Evolutionary conservation across 2,888 invertebrate species (phyloP), one percentile per base, ranked within the genome.

Genomic region (Hyalella azteca): DNA sequence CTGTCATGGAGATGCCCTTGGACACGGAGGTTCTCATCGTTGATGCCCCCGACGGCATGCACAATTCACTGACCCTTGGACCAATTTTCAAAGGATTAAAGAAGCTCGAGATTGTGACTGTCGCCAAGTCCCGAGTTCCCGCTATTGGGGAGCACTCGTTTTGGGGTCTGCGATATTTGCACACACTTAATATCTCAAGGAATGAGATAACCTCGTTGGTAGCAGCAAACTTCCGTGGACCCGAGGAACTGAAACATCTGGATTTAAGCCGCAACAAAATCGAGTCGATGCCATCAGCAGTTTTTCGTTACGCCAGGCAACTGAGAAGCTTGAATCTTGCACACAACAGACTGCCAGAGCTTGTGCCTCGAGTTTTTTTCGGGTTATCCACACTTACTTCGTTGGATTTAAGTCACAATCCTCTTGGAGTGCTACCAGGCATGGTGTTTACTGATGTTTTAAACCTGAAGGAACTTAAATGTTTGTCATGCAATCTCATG

Each of bases 141-240:
- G 92, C 93, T 36, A 93, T 95, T 82, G 94, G 94, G 4, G 91
- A 92, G 86, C 92, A 93, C 86, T 92, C 93, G 0, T 94, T 95
- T 87, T 94, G 94, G 94, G 94, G 94, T 3, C 91, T 94, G 2
- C 91, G 89, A 9, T 88, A 88, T 5, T 87, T 91, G 73, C 88
- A 88, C 84, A 85, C 89, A 19, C 88, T 93, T 85, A 93, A 94
- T 88, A 89, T 95, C 77, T 92, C 93, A 3, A 88, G 91, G 86
- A 95, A 95, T 88, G 93, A 93, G 86, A 91, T 95, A 41, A 92
- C 92, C 48, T 86, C 87, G 48, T 90, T 91, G 77, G 90, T 93
- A 75, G 92, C 92, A 83, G 92, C 92, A 85, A 93, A 94, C 88
- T 95, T 95, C 88, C 91, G 93, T 78, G 94, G 94, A 32, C 90